phyloP scores from a whole-genome alignment of 1,140 invertebrate species.

The Laodelphax striatellus region DNA sequence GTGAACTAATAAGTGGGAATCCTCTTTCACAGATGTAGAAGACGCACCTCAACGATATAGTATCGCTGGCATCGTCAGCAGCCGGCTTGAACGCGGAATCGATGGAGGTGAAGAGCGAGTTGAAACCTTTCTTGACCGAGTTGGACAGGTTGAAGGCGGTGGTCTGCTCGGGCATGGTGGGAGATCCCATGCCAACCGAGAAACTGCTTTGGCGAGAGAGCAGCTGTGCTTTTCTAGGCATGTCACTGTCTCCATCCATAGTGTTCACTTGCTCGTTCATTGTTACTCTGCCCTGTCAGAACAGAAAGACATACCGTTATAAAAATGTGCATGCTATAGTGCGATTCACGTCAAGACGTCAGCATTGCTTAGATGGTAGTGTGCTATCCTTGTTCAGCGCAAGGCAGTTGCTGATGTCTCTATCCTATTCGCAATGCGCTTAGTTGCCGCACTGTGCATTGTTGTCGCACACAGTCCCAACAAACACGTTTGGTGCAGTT shows the following conservation, averaged over 20 bases:
- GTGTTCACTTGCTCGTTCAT: background rate
- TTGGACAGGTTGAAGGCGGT: conserved; percentile 38
- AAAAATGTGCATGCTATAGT: no score
- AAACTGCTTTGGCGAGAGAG: conserved; percentile 7
- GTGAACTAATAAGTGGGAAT: no score
- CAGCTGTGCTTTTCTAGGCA: background rate
- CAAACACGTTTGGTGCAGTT: no score
- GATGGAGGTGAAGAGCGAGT: conserved; percentile 64
- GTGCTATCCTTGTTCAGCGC: no score
- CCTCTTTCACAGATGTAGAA: no score
- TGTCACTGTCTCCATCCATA: no score
- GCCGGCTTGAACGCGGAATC: conserved; percentile 61
- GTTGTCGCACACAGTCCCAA: no score
- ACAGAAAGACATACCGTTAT: background rate
- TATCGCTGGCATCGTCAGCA: conserved; percentile 58
- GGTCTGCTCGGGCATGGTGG: conserved; percentile 19
- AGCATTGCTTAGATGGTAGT: no score
- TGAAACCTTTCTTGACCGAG: conserved; percentile 68
- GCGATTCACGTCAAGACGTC: no score
- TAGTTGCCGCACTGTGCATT: no score
- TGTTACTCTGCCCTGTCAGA: background rate
- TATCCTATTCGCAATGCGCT: no score
- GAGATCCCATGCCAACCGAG: conserved; percentile 3
- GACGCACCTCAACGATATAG: conserved; percentile 35
- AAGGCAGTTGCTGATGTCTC: no score